Base-by-base conservation (phyloP, 2,888 invertebrate species). In the Caenorhabditis imperialis region DNA sequence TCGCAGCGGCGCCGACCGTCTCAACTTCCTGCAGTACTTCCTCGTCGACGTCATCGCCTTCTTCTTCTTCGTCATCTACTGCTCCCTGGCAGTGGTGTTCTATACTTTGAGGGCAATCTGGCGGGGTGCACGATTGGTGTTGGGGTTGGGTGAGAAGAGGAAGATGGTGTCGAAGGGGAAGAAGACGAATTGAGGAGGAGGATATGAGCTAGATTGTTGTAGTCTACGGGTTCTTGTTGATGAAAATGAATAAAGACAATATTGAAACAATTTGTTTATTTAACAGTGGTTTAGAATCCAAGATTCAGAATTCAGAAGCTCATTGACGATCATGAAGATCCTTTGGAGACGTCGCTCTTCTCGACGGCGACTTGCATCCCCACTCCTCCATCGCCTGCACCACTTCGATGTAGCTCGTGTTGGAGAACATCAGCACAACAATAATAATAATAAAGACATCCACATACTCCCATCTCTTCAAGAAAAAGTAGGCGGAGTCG, bases 21-120 rank as follows among this genome's bases (percentile, higher is more conserved):
- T 88, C 18, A 88, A 88, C 62, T 78, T 88, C 33, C 61, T 88
- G n/a, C 87, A 88, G 63, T 88, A 88, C 71, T 88, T 88, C 85
- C 80, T 88, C 18, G 75, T 88, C 50, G 88, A 88, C 48, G 87
- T 88, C 16, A 80, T 87, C 48, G 69, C 78, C 23, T 88, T 88
- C 75, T 71, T 86, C 27, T 55, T 84, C 73, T 80, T 79, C 30
- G 63, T 74, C 53, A 65, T 65, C 20, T 72, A 54, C 48, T 65
- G 63, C 42, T 8, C 42, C 5, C 3, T 54, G 1, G 38, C 54
- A n/a, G 1, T 48, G 3, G 18, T 72, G 7, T 51, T 44, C 37
- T 33, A 53, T 16, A 16, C 23, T 4, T 16, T 65, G 44, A 53
- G 63, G 3, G 23, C 53, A 1, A 25, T 63, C 3, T 27, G 45